Percentiles rank a stretch among this genome's conserved stretches.
phyloP scores from a whole-genome alignment of 2,797 vertebrate genomes.

The Leuciscus waleckii region DNA sequence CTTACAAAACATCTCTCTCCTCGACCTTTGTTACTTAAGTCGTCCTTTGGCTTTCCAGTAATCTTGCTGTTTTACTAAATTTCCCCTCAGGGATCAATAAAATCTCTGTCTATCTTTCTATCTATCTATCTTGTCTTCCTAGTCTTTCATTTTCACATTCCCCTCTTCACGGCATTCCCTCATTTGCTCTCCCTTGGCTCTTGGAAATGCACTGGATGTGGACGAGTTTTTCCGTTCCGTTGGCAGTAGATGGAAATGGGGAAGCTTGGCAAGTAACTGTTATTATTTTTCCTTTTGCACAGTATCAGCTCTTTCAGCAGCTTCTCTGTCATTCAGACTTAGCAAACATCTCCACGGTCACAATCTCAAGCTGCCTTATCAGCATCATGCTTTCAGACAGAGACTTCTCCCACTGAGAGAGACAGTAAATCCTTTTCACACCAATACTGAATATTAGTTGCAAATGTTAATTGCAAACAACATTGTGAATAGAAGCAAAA shows the following conservation, averaged over 20 bases:
- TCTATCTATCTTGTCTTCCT: slow-evolving; percentile 35
- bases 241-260: slow-evolving; percentile 69
- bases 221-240: slow-evolving; percentile 75
- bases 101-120: slow-evolving; percentile 4
- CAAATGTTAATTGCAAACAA: background rate
- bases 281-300: slow-evolving; percentile 79
- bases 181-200: slow-evolving; percentile 59
- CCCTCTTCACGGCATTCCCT: slow-evolving; percentile 64
- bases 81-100: slow-evolving; percentile 26
- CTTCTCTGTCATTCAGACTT: slow-evolving; percentile 64
- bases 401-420: background rate
- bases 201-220: slow-evolving; percentile 72
- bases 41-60: slow-evolving; percentile 17
- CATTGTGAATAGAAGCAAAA: background rate
- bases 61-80: slow-evolving; percentile 26
- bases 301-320: slow-evolving; percentile 76
- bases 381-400: slow-evolving; percentile 42
- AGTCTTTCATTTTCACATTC: slow-evolving; percentile 62
- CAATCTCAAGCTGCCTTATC: slow-evolving; percentile 67
- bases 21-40: slow-evolving; percentile 16
- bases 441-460: background rate
- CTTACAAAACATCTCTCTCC: slow-evolving; percentile 18
- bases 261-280: slow-evolving; percentile 72
- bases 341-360: slow-evolving; percentile 60
- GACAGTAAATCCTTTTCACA: slow-evolving; percentile 2